Percentiles rank a stretch among this genome's conserved stretches.
These are phyloP conservation scores for Metopia argyrocephala DNA, from an alignment of 2,888 invertebrate species.

Conservation along the genomic window DNA sequence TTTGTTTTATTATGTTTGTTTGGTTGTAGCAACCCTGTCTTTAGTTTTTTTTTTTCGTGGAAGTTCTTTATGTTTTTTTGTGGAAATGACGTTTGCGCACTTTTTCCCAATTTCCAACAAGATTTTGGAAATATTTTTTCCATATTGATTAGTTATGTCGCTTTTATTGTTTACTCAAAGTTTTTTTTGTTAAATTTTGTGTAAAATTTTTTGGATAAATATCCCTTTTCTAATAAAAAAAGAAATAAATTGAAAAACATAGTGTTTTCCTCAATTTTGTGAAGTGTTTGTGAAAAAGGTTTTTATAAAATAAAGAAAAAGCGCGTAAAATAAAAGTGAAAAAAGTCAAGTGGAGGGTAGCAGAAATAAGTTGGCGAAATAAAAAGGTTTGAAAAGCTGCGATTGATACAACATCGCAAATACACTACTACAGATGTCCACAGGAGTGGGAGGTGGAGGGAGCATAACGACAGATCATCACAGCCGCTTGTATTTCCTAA, in stretches of 20 bases:
- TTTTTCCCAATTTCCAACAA: slow-evolving; percentile 65
- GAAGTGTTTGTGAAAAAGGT: slow-evolving; percentile 41
- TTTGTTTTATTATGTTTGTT: not conserved
- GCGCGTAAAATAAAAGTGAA: slow-evolving; percentile 43
- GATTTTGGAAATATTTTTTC: slow-evolving; percentile 75
- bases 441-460: slow-evolving; percentile 77
- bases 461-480: slow-evolving; percentile 77
- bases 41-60: slow-evolving; percentile 21
- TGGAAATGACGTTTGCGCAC: slow-evolving; percentile 68
- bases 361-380: slow-evolving; percentile 50
- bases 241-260: slow-evolving; percentile 36
- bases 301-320: slow-evolving; percentile 51
- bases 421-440: slow-evolving; percentile 74
- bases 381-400: slow-evolving; percentile 51
- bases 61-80: slow-evolving; percentile 36
- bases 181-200: slow-evolving; percentile 68
- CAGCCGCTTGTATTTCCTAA: slow-evolving; percentile 75
- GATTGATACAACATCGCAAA: slow-evolving; percentile 69
- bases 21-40: slow-evolving; percentile 43
- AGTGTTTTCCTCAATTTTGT: slow-evolving; percentile 42
- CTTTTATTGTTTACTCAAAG: slow-evolving; percentile 77
- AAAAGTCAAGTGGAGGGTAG: slow-evolving; percentile 42
- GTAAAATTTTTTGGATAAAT: slow-evolving; percentile 60
- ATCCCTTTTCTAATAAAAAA: slow-evolving; percentile 50
- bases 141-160: slow-evolving; percentile 78